Percentiles rank a stretch among this genome's conserved stretches.
These are phyloP conservation scores for Peromyscus nudipes DNA, from an alignment of 2,797 vertebrate species.

Conservation along the genomic window DNA sequence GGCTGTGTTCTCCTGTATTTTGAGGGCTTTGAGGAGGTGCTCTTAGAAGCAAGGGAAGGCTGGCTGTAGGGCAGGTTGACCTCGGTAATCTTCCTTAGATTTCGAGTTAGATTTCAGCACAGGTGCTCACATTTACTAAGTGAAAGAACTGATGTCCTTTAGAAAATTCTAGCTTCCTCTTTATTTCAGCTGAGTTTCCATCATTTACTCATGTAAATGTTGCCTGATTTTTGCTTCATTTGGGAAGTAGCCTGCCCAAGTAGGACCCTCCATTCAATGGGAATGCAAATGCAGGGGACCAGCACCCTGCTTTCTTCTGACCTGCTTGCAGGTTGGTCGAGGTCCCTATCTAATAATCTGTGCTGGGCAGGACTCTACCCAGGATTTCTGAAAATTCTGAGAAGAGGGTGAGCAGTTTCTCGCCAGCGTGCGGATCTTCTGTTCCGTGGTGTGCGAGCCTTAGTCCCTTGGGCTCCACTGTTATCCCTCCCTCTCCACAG, in stretches of 20 bases:
- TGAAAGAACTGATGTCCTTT: background rate
- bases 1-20: no score
- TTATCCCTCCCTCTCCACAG: background rate
- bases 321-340: background rate
- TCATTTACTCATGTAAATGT: background rate
- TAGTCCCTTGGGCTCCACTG: background rate
- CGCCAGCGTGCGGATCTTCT: background rate
- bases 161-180: constrained; percentile 24
- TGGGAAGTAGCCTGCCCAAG: background rate
- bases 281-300: background rate
- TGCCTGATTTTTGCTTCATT: background rate
- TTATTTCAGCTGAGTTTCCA: background rate
- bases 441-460: background rate
- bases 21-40: background rate
- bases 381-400: background rate
- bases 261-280: background rate
- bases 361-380: background rate
- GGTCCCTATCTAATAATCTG: background rate
- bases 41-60: no score
- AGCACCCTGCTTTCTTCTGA: background rate
- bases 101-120: background rate
- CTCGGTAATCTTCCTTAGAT: background rate
- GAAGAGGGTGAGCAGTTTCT: background rate
- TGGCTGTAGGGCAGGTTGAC: accelerated
- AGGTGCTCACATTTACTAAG: background rate